Evolutionary conservation across 2,113 vertebrate species (phyloP).

Genomic region (Cinclus mexicanus): DNA sequence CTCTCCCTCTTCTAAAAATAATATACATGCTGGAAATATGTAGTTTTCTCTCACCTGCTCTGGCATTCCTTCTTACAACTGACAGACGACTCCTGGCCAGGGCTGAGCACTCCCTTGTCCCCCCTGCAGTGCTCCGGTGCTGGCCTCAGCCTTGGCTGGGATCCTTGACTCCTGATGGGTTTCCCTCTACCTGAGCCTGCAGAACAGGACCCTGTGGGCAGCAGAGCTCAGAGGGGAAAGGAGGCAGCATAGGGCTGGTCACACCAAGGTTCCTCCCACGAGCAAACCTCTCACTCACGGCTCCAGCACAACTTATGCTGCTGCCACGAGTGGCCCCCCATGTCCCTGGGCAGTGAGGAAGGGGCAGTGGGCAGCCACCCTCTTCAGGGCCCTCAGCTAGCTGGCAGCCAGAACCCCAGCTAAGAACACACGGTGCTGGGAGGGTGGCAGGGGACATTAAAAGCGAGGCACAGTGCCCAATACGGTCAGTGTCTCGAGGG

Average conservation of each 20-base stretch:
- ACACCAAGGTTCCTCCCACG: fast-evolving
- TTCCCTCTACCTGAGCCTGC: neutral
- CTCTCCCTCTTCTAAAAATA: conserved; percentile 72
- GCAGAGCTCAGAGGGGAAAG: neutral
- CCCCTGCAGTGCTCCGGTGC: neutral
- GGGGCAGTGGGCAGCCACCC: neutral
- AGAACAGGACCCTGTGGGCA: neutral
- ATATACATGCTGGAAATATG: conserved; percentile 68
- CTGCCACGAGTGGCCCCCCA: fast-evolving
- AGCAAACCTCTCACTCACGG: fast-evolving
- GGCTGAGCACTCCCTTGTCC: neutral
- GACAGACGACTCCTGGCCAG: neutral
- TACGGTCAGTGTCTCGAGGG: fast-evolving
- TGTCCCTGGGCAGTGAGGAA: neutral
- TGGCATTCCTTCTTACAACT: conserved; percentile 19
- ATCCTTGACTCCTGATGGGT: neutral
- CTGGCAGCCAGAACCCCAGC: neutral
- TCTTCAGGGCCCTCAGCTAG: neutral
- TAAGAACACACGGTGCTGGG: fast-evolving
- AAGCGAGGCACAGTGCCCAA: fast-evolving
- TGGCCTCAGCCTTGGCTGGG: neutral
- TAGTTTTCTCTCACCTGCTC: conserved; percentile 56
- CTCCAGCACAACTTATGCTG: fast-evolving
- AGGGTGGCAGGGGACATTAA: neutral
- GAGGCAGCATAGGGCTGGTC: neutral